Evolutionary conservation across 1,140 invertebrate genomes (phyloP).

Genomic region (Ylistrum balloti): DNA sequence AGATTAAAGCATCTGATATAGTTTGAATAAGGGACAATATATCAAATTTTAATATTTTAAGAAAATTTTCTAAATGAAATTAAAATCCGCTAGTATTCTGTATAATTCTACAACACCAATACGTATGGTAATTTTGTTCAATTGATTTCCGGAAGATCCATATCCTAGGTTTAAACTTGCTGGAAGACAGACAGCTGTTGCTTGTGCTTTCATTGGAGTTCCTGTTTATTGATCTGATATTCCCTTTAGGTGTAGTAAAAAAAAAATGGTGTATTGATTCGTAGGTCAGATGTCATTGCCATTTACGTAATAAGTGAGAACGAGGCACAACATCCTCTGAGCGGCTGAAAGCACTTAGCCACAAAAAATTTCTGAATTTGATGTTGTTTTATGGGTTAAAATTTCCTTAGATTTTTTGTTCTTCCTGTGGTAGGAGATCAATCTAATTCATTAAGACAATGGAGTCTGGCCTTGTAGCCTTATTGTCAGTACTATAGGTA

Average conservation of each 20-base stretch:
- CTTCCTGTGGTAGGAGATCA: background rate
- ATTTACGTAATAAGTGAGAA: slow-evolving; percentile 9
- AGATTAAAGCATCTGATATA: too few species aligned
- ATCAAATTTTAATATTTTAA: too few species aligned
- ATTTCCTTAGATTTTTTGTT: background rate
- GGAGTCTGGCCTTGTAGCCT: background rate
- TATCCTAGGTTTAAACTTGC: background rate
- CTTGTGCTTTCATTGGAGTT: background rate
- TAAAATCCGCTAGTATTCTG: background rate
- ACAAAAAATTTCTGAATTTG: background rate
- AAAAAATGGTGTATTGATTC: background rate
- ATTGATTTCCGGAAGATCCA: background rate
- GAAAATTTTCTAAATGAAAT: too few species aligned
- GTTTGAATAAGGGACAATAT: too few species aligned
- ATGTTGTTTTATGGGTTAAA: slow-evolving; percentile 18
- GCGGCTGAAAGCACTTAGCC: background rate
- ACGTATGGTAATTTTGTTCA: background rate
- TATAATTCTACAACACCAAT: background rate
- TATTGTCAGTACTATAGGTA: background rate
- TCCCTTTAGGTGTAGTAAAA: background rate
- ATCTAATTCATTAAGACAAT: slow-evolving; percentile 30
- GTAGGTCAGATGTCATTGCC: background rate
- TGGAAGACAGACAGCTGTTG: background rate
- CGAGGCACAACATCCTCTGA: background rate
- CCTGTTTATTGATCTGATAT: slow-evolving; percentile 15